Conservation (phyloP, 2,888 invertebrate genomes). For the Abrostola triplasia region DNA sequence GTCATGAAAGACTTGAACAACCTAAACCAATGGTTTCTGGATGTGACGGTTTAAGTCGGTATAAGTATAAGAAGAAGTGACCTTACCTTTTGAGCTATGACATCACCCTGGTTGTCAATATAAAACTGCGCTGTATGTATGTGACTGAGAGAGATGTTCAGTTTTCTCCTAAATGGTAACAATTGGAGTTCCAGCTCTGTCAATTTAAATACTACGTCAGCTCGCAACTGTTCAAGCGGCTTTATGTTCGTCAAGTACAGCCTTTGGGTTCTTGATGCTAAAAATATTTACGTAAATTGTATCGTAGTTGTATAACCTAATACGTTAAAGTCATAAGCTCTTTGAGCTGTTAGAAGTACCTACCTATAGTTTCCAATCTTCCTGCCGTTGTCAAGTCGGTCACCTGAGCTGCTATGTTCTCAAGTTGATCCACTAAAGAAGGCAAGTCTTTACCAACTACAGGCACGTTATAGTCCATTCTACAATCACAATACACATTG, state of each 20-base stretch:
- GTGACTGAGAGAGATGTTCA: conserved; percentile 92
- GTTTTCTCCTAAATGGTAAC: conserved; percentile 91
- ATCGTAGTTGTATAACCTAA: no score
- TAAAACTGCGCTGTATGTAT: conserved; percentile 93
- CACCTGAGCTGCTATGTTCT: conserved; percentile 90
- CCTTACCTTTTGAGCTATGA: conserved; percentile 91
- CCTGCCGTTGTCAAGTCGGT: conserved; percentile 91
- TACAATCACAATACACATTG: conserved; percentile 39
- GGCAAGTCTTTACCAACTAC: conserved; percentile 90
- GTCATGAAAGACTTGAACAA: no score
- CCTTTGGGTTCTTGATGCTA: conserved; percentile 89
- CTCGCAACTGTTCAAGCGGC: conserved; percentile 91
- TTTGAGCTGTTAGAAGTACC: no score
- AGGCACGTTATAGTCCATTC: conserved; percentile 88
- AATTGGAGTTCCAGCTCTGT: conserved; percentile 92
- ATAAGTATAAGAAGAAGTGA: background rate
- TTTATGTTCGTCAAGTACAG: conserved; percentile 90
- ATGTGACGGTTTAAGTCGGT: background rate
- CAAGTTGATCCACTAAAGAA: conserved; percentile 90
- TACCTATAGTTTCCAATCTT: conserved; percentile 91
- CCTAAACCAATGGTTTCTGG: background rate
- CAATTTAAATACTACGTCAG: conserved; percentile 92
- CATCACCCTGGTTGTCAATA: conserved; percentile 91
- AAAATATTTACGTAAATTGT: no score
- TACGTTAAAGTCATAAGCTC: no score